A percentile compares a stretch with the other conserved stretches of the same genome.
These are phyloP conservation scores for Panurus biarmicus DNA, from an alignment of 2,113 vertebrate species.

Conservation along the genomic window DNA sequence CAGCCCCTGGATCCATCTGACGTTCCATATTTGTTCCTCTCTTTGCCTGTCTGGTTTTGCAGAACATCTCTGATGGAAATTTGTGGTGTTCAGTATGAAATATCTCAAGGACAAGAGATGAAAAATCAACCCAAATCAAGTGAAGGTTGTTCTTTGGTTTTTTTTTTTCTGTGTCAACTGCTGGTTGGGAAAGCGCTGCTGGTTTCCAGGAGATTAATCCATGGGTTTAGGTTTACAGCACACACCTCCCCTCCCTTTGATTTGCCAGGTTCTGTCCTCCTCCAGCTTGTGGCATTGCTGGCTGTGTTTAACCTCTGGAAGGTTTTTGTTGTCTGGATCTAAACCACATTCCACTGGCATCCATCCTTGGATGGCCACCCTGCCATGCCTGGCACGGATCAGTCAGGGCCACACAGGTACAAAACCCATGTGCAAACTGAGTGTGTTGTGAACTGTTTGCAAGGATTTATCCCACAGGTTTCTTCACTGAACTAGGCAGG, in stretches of 20 bases:
- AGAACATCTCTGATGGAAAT: neutral
- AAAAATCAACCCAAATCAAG: neutral
- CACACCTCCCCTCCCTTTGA: neutral
- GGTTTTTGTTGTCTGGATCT: neutral
- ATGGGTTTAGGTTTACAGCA: neutral
- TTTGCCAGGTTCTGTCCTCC: neutral
- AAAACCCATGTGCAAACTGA: fast-evolving
- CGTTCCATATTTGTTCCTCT: neutral
- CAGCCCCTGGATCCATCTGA: neutral
- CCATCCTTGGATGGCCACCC: neutral
- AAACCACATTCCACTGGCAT: neutral
- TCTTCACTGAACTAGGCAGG: neutral
- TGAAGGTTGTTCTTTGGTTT: neutral
- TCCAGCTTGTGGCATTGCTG: fast-evolving
- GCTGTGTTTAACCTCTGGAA: neutral
- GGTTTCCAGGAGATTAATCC: neutral
- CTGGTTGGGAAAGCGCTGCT: neutral
- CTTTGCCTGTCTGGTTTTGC: neutral
- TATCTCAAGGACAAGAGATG: neutral
- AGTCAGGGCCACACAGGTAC: neutral
- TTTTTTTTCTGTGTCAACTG: neutral
- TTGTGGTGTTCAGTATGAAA: neutral
- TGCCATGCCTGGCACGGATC: fast-evolving
- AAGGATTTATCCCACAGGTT: neutral
- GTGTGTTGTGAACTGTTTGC: neutral